Conservation (phyloP, 2,888 invertebrate species). For the Lasioglossum pauxillum region DNA sequence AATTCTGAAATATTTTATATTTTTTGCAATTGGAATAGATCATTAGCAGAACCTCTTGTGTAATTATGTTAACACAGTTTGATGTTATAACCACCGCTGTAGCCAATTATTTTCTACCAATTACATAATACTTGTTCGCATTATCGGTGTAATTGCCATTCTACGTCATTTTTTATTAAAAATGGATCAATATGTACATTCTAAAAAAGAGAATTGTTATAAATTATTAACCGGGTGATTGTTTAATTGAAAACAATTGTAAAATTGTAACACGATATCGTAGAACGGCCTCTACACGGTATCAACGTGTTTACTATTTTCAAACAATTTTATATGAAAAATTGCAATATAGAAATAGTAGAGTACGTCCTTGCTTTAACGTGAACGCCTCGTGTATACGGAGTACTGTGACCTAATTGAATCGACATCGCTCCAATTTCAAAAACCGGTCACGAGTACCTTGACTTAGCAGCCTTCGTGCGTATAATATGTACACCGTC, state of each 20-base stretch:
- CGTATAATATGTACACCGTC: background rate
- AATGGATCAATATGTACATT: background rate
- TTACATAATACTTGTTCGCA: background rate
- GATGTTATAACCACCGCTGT: background rate
- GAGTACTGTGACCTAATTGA: background rate
- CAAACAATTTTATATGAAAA: background rate
- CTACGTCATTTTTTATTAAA: background rate
- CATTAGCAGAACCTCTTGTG: background rate
- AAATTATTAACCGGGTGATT: background rate
- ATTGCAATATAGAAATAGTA: background rate
- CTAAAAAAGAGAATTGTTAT: background rate
- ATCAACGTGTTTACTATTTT: background rate
- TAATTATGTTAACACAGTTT: background rate
- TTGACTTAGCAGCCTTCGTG: background rate
- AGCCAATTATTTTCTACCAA: background rate
- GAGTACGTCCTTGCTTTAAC: background rate
- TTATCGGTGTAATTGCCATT: background rate
- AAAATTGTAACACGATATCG: background rate
- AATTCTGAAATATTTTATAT: background rate
- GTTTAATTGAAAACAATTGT: background rate
- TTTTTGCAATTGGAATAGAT: background rate
- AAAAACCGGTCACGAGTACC: background rate
- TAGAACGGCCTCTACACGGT: background rate
- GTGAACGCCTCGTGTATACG: background rate
- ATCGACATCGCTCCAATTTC: slow-evolving; percentile 6